Base-by-base conservation (phyloP, 2,888 invertebrate species). In the Drosophila nigritarsus region DNA sequence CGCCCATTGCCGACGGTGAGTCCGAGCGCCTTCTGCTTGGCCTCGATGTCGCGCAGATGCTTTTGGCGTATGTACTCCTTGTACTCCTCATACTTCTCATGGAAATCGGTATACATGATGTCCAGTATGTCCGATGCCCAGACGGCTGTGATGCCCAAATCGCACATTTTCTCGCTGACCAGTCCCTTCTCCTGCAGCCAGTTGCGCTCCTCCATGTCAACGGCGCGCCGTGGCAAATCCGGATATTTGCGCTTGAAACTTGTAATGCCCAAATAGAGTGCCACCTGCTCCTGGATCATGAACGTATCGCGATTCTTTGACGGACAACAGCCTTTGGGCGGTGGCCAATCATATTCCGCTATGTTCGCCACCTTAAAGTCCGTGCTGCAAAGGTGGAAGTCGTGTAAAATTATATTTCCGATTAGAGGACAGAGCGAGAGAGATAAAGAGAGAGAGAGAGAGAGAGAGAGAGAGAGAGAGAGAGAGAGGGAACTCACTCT, bases 261-360 rank as follows among this genome's bases (percentile, higher is more conserved):
- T 92, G 98, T 99, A 38, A 99, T 97, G 45, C 97, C 97, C 73
- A 99, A 94, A 93, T 97, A 99, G 92, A 98, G 97, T 0, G 98
- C 97, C 73, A 99, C 96, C 97, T 95, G 99, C 92, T 99, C 99
- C 93, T 99, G 98, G 68, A 99, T 95, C 97, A 99, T 98, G 93
- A 96, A 98, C 58, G 97, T 96, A 88, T 98, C 97, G 56, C 95
- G 92, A 86, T 92, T 92, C 65, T 92, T 92, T 11, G 95, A 80
- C 92, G 95, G 84, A 93, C 95, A 93, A 73, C 93, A 92, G 30
- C 93, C 93, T 63, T 93, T 91, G 90, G 94, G 95, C 36, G 95
- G 94, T 8, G 97, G 97, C 99, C 99, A 99, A 89, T 96, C 97
- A 92, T 99, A 99, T 92, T 99, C 99, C 70, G 97, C 97, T 61